Evolutionary conservation across 2,113 vertebrate species (phyloP).

Genomic region (Pogona vitticeps): DNA sequence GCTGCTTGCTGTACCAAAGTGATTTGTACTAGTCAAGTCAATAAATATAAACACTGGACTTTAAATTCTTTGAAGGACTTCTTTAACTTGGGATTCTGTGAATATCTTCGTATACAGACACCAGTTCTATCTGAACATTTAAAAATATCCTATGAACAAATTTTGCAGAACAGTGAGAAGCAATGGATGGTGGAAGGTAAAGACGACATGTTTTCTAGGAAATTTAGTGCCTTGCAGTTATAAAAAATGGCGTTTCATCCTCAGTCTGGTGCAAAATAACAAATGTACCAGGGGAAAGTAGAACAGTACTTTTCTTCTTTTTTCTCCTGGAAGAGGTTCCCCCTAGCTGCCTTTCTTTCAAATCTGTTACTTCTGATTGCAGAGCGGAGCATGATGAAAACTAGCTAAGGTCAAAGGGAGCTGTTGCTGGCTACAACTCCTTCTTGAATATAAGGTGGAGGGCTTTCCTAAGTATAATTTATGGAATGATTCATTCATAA

Average conservation of each 20-base stretch:
- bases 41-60: conserved; percentile 22
- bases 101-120: neutral
- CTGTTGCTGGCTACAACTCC: neutral
- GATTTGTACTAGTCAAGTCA: conserved; percentile 13
- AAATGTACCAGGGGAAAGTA: neutral
- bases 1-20: conserved; percentile 19
- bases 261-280: neutral
- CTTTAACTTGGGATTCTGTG: neutral
- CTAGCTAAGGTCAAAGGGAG: neutral
- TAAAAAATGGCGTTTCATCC: neutral
- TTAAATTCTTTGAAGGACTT: neutral
- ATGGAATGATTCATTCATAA: neutral
- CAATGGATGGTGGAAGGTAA: neutral
- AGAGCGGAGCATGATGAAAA: neutral
- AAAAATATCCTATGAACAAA: neutral
- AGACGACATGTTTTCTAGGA: neutral
- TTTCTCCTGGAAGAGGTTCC: neutral
- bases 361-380: neutral
- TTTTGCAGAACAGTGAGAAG: too few species aligned
- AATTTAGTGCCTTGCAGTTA: neutral
- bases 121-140: neutral
- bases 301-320: neutral
- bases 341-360: too few species aligned
- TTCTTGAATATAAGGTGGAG: neutral
- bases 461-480: neutral